Evolutionary conservation across 1,140 invertebrate species (phyloP).

Genomic region (Achatina immaculata): DNA sequence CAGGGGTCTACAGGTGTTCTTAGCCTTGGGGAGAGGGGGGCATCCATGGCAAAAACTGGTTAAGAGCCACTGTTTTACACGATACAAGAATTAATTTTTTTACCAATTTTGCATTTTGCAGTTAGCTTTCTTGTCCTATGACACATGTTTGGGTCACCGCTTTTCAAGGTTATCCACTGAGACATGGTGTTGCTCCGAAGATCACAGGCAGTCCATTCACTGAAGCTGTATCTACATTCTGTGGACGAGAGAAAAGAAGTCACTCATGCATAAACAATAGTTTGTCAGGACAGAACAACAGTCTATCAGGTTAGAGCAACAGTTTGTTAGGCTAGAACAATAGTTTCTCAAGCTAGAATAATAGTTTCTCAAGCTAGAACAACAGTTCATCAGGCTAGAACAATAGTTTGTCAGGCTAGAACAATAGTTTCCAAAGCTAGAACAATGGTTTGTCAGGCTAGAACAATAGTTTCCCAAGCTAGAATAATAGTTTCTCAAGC

Average conservation of each 20-base stretch:
- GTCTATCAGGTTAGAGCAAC: too few relatives aligned
- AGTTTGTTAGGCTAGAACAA: too few relatives aligned
- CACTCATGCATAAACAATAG: not conserved
- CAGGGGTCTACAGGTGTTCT: too few relatives aligned
- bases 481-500: too few relatives aligned
- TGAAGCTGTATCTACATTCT: slow-evolving; percentile 51
- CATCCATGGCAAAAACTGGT: not conserved
- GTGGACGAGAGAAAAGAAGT: slow-evolving; percentile 25
- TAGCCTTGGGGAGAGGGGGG: not conserved
- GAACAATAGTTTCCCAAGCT: too few relatives aligned
- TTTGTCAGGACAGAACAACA: not conserved
- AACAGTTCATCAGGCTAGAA: too few relatives aligned
- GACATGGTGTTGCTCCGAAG: slow-evolving; percentile 52
- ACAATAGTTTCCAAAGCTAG: too few relatives aligned
- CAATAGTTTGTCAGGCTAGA: too few relatives aligned
- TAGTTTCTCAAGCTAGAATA: too few relatives aligned
- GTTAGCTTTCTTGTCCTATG: slow-evolving; percentile 43
- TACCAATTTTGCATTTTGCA: slow-evolving; percentile 52
- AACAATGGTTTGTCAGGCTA: too few relatives aligned
- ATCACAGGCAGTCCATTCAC: slow-evolving; percentile 53
- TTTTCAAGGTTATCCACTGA: slow-evolving; percentile 46
- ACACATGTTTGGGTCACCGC: slow-evolving; percentile 48
- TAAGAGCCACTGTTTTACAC: not conserved
- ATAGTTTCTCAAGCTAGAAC: too few relatives aligned
- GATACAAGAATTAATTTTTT: not conserved